These are phyloP conservation scores for Theristicus caerulescens DNA, from an alignment of 2,113 vertebrate species.

Conservation along the genomic window DNA sequence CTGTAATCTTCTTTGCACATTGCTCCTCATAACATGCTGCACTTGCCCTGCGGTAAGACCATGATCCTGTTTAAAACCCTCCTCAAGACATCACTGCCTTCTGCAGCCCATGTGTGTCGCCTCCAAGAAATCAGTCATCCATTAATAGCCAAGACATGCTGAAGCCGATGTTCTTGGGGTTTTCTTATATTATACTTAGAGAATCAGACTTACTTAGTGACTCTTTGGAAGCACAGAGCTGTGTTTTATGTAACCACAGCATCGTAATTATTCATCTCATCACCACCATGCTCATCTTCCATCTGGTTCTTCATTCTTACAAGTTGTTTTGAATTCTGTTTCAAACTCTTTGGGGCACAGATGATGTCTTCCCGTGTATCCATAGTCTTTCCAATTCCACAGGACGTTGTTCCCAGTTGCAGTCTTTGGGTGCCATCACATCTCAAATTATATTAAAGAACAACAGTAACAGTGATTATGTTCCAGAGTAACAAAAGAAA, in stretches of 20 bases:
- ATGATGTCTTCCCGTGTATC: neutral
- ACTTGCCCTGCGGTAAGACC: rapidly evolving
- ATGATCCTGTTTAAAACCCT: neutral
- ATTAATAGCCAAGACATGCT: neutral
- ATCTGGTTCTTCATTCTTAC: neutral
- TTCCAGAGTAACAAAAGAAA: neutral
- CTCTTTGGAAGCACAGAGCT: neutral
- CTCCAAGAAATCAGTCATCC: neutral
- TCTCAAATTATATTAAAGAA: neutral
- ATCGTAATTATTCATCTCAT: neutral
- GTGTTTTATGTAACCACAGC: neutral
- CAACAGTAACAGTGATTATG: neutral
- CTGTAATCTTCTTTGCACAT: neutral
- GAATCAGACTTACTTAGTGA: neutral
- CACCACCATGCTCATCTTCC: neutral
- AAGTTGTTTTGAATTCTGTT: neutral
- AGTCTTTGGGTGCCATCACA: neutral
- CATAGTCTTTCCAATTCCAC: neutral
- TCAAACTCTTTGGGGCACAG: neutral
- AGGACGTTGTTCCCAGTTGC: neutral
- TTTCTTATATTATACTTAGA: neutral
- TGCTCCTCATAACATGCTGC: neutral
- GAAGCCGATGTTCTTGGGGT: neutral
- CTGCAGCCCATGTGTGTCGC: neutral
- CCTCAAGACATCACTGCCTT: neutral